Conservation (phyloP, 2,888 invertebrate species). For the Sepiola atlantica region DNA sequence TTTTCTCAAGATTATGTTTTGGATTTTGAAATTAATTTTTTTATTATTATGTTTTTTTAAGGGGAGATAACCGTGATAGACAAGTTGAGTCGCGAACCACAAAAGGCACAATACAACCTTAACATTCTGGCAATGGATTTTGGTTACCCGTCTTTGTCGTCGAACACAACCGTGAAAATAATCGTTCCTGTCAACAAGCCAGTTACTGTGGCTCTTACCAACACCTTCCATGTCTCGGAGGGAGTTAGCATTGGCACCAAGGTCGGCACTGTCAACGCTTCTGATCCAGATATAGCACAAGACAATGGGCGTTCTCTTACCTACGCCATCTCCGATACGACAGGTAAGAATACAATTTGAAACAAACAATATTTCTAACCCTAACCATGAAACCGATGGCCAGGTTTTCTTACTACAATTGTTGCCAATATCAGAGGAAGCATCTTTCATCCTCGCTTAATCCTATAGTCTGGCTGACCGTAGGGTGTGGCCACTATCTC, state of each 20-base stretch:
- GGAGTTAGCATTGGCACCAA: conserved; percentile 48
- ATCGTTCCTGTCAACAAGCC: conserved; percentile 51
- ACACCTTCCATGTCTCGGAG: conserved; percentile 47
- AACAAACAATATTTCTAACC: background rate
- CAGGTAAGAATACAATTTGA: conserved; percentile 47
- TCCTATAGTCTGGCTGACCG: no score
- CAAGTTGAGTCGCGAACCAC: conserved; percentile 45
- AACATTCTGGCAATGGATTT: conserved; percentile 50
- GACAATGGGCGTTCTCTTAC: conserved; percentile 16
- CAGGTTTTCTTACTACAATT: no score
- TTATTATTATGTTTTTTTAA: no score
- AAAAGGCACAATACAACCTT: conserved; percentile 46
- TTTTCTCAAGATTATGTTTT: no score
- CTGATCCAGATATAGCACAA: conserved; percentile 50
- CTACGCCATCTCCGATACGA: conserved; percentile 40
- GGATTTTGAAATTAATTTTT: no score
- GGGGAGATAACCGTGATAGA: conserved; percentile 39
- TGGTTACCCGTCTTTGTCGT: conserved; percentile 49
- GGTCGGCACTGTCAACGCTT: conserved; percentile 51
- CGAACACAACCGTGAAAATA: conserved; percentile 48
- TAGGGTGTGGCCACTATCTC: no score
- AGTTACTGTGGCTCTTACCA: conserved; percentile 35
- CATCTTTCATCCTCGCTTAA: no score
- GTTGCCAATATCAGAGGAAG: no score
- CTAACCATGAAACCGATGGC: no score